Percentiles rank a stretch among this genome's conserved stretches.
Evolutionary conservation across 2,113 vertebrate genomes (phyloP).

Genomic region (Xiphorhynchus elegans): DNA sequence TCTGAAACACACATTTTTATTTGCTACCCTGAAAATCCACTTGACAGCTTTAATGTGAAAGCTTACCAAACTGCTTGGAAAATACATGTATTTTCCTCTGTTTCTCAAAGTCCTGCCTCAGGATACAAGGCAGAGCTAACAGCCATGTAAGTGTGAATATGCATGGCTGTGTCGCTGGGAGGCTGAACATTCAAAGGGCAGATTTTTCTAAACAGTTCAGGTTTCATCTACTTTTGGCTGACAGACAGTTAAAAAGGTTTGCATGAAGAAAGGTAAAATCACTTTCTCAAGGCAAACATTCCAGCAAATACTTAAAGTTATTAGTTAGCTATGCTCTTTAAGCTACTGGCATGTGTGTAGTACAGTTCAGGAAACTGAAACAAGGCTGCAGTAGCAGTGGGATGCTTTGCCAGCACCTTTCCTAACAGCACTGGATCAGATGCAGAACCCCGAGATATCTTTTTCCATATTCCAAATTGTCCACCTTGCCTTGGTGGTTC

Average conservation of each 20-base stretch:
- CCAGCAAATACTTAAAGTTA: background rate
- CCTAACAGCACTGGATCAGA: background rate
- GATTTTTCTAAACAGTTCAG: constrained; percentile 8
- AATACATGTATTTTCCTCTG: constrained; percentile 23
- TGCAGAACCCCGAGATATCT: fast-evolving
- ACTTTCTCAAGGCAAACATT: background rate
- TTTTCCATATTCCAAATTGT: background rate
- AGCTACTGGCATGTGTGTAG: background rate
- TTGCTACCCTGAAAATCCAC: constrained; percentile 55
- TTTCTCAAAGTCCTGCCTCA: constrained; percentile 36
- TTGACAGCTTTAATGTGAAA: constrained; percentile 51
- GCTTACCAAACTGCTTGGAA: constrained; percentile 45
- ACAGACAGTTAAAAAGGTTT: background rate
- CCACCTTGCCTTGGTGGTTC: background rate
- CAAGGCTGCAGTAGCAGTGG: background rate
- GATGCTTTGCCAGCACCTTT: background rate
- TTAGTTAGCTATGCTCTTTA: background rate
- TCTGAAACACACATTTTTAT: constrained; percentile 19
- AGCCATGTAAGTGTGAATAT: constrained; percentile 30
- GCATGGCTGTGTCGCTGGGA: constrained; percentile 1
- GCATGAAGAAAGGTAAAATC: background rate
- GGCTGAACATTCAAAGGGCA: constrained; percentile 27
- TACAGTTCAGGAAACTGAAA: background rate
- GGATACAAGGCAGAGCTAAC: constrained; percentile 39
- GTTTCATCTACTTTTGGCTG: constrained; percentile 15